These are phyloP conservation scores for Chirona hameri DNA, from an alignment of 2,888 invertebrate species.

Conservation along the genomic window DNA sequence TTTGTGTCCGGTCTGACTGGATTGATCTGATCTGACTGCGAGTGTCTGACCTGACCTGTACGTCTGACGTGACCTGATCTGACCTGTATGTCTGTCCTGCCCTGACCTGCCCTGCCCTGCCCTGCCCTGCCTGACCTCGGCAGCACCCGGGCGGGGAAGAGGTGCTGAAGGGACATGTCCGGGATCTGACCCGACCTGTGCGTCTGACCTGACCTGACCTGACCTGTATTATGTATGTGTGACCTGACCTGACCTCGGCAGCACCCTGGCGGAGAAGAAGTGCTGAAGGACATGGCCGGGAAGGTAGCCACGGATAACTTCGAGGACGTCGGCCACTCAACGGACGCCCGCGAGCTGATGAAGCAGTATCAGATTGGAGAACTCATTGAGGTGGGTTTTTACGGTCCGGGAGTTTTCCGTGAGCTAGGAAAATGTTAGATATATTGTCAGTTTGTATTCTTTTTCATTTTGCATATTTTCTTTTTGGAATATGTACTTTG, in stretches of 20 bases:
- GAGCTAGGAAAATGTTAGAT: no score
- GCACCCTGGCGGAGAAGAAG: conserved; percentile 97
- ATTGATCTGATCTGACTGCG: no score
- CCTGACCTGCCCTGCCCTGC: not conserved
- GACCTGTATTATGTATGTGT: not conserved
- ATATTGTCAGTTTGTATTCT: no score
- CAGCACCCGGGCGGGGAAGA: conserved; percentile 97
- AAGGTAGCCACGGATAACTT: conserved; percentile 90
- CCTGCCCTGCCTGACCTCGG: not conserved
- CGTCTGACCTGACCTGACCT: not conserved
- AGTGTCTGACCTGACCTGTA: no score
- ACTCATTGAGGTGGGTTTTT: conserved; percentile 56
- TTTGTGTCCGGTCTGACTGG: no score
- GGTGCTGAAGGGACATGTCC: conserved; percentile 69
- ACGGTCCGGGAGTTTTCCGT: no score
- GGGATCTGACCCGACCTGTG: not conserved
- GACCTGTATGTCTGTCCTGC: not conserved
- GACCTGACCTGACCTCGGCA: conserved; percentile 46
- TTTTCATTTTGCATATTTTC: no score
- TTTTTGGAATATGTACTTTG: no score
- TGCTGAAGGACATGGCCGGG: conserved; percentile 84
- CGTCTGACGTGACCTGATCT: no score
- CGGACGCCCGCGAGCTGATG: conserved; percentile 94
- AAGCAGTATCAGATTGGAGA: conserved; percentile 85
- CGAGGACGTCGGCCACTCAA: conserved; percentile 98